Evolutionary conservation across 2,888 invertebrate genomes (phyloP).

Genomic region (Anorthoa munda): DNA sequence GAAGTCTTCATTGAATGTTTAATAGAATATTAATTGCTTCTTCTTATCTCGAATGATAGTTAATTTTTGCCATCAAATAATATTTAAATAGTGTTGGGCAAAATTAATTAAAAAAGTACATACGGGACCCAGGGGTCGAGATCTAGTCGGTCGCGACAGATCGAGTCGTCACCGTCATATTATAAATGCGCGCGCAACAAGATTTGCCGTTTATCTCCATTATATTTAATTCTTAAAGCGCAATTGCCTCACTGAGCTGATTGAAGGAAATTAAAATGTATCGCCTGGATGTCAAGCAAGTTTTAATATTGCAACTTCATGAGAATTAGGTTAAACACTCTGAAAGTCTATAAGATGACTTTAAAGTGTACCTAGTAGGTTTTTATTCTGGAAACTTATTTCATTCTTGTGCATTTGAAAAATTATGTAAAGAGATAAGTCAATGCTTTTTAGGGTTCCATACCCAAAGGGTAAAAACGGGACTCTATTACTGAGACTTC

Average conservation of each 20-base stretch:
- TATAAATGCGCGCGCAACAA: constrained; percentile 77
- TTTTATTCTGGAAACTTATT: no score
- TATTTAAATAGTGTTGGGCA: background rate
- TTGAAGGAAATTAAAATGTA: constrained; percentile 37
- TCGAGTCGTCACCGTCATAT: constrained; percentile 77
- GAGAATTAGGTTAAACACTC: constrained; percentile 22
- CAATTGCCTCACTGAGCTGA: constrained; percentile 48
- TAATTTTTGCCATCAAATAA: no score
- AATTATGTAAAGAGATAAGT: no score
- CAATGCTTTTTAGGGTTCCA: no score
- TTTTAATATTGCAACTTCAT: constrained; percentile 26
- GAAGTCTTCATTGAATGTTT: no score
- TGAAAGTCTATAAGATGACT: background rate
- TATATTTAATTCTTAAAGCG: constrained; percentile 63
- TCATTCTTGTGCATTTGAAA: no score
- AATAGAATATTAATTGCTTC: no score
- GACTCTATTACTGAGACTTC: no score
- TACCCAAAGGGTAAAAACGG: no score
- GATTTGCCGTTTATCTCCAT: constrained; percentile 75
- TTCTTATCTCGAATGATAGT: background rate
- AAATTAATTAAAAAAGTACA: constrained; percentile 1
- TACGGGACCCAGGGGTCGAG: constrained; percentile 71
- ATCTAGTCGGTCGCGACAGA: constrained; percentile 75
- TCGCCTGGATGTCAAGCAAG: constrained; percentile 25
- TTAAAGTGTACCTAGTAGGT: no score